Base-by-base conservation (phyloP, 1,140 invertebrate genomes). In the Trichomalopsis sarcophagae region DNA sequence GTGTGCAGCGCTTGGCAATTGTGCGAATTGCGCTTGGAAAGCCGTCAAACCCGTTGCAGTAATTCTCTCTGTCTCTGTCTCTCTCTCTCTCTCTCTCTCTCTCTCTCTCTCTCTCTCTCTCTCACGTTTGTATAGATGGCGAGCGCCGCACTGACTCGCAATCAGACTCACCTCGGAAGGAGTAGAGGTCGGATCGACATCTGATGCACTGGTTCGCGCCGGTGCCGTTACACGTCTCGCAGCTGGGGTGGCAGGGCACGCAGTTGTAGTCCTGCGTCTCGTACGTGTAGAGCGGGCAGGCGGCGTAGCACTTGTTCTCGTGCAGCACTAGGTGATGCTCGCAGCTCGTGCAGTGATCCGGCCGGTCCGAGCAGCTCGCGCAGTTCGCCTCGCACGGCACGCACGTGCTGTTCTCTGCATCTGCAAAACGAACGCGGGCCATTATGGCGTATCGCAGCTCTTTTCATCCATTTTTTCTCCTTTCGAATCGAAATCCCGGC, bases 251-350 rank as follows among this genome's bases (percentile, higher is more conserved):
- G 91, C 97, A 98, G 10, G 95, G 94, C 17, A 95, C 94, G 91
- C 97, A 98, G 88, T 95, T 95, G 91, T 97, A 96, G 89, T 97
- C 96, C 87, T 97, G 96, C 1, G 96, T 97, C 92, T 97, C 96
- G 89, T 95, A 97, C 1, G 96, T 97, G 84, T 96, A 95, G 1
- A 94, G 87, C 3, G 97, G 97, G 94, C 97, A 98, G 1, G 96
- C 94, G 2, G 96, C 96, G 83, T 96, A 94, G 92, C 97, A 98
- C 88, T 96, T 96, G 87, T 96, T 96, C 83, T 96, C 95, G 88
- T 96, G 95, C 87, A 98, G 94, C 21, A 97, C 95, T 76, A 97
- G 93, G 89, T 97, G 97, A 92, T 97, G 96, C 87, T 97, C 96
- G 89, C 97, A 98, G 86, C 96, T 96, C 23, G 96, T 96, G 90